Evolutionary conservation across 1,140 invertebrate species (phyloP).

Genomic region (Aphelenchoides avenae): DNA sequence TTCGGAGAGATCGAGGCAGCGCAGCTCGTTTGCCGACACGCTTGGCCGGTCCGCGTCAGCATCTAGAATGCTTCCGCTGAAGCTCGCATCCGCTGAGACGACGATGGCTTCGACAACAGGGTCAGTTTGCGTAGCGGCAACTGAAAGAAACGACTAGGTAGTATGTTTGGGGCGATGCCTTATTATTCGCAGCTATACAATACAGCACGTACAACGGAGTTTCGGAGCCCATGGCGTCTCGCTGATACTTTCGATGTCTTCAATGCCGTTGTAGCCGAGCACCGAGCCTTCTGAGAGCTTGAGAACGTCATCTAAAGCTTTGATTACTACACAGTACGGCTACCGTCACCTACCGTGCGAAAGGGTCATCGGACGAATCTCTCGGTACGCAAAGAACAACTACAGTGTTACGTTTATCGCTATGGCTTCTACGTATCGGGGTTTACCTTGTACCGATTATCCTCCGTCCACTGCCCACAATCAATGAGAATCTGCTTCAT

Average conservation of each 20-base stretch:
- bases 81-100: conserved; percentile 1
- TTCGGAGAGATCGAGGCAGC: conserved; percentile 5
- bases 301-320: conserved; percentile 15
- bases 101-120: background rate
- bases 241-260: conserved; percentile 24
- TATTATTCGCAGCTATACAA: conserved; percentile 5
- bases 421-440: conserved; percentile 1
- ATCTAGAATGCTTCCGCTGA: background rate
- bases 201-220: conserved; percentile 16
- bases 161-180: too few relatives aligned
- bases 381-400: conserved; percentile 27
- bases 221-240: conserved; percentile 10
- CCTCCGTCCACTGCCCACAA: conserved; percentile 25
- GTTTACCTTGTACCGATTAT: conserved; percentile 27
- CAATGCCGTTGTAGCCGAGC: conserved; percentile 14
- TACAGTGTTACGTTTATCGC: conserved; percentile 1
- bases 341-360: conserved; percentile 11
- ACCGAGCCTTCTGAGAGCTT: conserved; percentile 12
- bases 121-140: conserved; percentile 12
- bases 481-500: conserved; percentile 25
- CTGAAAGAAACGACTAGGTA: too few relatives aligned
- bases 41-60: background rate
- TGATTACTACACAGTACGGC: background rate
- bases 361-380: conserved; percentile 7
- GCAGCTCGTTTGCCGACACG: conserved; percentile 26